Evolutionary conservation across 2,888 invertebrate species (phyloP).

Genomic region (Apamea anceps): DNA sequence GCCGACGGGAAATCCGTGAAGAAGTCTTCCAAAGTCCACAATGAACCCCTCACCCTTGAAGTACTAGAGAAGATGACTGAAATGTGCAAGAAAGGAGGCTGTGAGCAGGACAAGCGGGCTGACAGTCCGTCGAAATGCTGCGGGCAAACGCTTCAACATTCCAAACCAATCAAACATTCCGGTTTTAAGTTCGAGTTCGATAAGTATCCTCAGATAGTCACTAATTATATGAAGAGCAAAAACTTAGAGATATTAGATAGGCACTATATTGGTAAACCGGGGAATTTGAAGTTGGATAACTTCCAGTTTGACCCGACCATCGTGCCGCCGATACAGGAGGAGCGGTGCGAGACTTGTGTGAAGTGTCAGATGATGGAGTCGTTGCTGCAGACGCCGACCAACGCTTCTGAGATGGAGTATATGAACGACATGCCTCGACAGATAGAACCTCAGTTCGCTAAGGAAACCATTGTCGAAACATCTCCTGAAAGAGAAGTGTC

Average conservation of each 20-base stretch:
- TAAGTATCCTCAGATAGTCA: conserved; percentile 93
- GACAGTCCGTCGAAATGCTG: conserved; percentile 86
- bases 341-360: conserved; percentile 89
- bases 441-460: conserved; percentile 84
- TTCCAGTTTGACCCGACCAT: conserved; percentile 88
- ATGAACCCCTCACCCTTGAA: conserved; percentile 73
- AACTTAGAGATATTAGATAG: conserved; percentile 92
- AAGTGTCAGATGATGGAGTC: conserved; percentile 89
- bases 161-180: conserved; percentile 92
- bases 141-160: conserved; percentile 89
- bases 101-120: conserved; percentile 72
- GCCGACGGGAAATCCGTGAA: conserved; percentile 84
- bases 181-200: conserved; percentile 94
- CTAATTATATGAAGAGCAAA: conserved; percentile 94
- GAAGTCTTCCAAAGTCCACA: conserved; percentile 80
- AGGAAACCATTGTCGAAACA: conserved; percentile 75
- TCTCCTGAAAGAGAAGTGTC: conserved; percentile 71
- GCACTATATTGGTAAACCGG: conserved; percentile 90
- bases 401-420: conserved; percentile 93
- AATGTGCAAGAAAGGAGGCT: conserved; percentile 72
- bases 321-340: conserved; percentile 85
- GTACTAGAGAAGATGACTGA: conserved; percentile 69
- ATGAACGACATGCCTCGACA: conserved; percentile 86
- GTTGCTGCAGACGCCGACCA: conserved; percentile 93
- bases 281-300: conserved; percentile 88